Evolutionary conservation across 2,113 vertebrate species (phyloP).

Genomic region (Centrocercus urophasianus): DNA sequence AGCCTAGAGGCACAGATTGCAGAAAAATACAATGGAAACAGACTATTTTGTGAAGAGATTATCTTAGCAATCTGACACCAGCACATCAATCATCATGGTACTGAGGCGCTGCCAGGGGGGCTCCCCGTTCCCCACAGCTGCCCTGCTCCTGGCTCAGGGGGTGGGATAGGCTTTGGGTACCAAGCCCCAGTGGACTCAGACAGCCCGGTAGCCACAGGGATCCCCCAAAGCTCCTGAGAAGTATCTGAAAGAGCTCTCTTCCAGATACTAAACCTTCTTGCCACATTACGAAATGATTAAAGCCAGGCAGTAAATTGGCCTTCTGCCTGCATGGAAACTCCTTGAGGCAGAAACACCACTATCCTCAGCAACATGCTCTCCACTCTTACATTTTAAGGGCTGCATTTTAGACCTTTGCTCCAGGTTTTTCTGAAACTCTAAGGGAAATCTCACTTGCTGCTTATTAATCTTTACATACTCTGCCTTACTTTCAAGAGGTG

Average conservation of each 20-base stretch:
- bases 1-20: background rate
- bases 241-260: background rate
- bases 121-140: no score
- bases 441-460: background rate
- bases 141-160: background rate
- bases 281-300: background rate
- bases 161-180: background rate
- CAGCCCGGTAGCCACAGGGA: background rate
- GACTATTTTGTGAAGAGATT: background rate
- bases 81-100: accelerated
- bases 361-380: accelerated
- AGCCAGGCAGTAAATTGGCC: background rate
- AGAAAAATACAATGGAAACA: background rate
- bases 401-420: background rate
- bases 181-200: background rate
- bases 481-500: background rate
- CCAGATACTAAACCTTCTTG: background rate
- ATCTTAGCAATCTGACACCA: background rate
- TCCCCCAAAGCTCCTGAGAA: background rate
- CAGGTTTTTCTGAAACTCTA: background rate
- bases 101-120: background rate
- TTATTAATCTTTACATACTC: slow-evolving; percentile 5
- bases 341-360: accelerated
- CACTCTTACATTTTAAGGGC: background rate
- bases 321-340: background rate